Base-by-base conservation (phyloP, 23 tunicate genomes). In the Ciona savignyi region DNA sequence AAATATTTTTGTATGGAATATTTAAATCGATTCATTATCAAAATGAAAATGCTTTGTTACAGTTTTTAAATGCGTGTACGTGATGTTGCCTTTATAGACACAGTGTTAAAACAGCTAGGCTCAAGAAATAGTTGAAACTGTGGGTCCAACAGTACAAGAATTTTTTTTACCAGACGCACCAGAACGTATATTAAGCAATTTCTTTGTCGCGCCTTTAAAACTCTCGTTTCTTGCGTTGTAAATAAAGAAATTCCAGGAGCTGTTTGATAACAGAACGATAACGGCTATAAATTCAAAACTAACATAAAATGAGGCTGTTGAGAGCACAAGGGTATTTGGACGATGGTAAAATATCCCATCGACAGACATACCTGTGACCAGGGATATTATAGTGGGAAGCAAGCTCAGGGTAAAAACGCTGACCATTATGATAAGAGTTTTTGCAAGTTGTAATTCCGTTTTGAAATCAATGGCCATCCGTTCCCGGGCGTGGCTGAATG, bases 401-500 rank as follows among this genome's bases (percentile, higher is more conserved):
- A 75, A 25, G 32, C 79, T 75, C 4, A 63, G 28, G 22, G 70
- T 75, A 31, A 75, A 63, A 23, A 62, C 79, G 21, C 70, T 49
- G 20, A 72, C 76, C 76, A 72, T 72, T 48, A 72, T 72, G n/a
- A 72, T 25, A 1, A 72, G 29, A 1, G 76, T 72, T 72, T 49
- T 72, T 9, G 76, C 76, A 20, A 72, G 26, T 35, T 48, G 2
- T 33, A 49, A 42, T 48, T 72, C 76, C 21, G 64, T 51, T 25
- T 48, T 25, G 2, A 78, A 70, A 67, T 32, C 70, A 32, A 32
- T 34, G 26, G 84, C 77, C 29, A 88, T 42, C 26, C 96, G 68
- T n/a, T 51, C 71, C 49, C 67, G 65, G 3, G 96, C 85, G 68
- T 88, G 96, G 24, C 66, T 77, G 65, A 42, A 62, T 0, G 96